Percentiles rank a stretch among this genome's conserved stretches.
phyloP scores from a whole-genome alignment of 1,140 invertebrate genomes.

The Zaprionus africanus region DNA sequence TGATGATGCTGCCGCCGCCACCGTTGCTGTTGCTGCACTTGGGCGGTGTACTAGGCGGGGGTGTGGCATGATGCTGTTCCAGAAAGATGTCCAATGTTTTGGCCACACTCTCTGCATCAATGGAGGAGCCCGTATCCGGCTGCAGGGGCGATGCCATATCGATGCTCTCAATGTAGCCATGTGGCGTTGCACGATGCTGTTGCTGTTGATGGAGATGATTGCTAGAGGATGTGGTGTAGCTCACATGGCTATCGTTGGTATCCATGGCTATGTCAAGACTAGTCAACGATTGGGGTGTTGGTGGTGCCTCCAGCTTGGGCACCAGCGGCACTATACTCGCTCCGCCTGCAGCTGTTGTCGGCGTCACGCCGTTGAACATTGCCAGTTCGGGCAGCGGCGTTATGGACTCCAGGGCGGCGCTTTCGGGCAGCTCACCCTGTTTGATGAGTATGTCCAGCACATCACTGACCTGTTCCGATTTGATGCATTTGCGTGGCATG shows the following conservation, averaged over 20 bases:
- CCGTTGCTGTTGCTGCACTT: slow-evolving; percentile 44
- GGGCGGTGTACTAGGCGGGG: slow-evolving; percentile 61
- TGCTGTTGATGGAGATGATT: slow-evolving; percentile 33
- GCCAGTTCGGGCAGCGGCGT: slow-evolving; percentile 84
- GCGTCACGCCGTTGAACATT: slow-evolving; percentile 51
- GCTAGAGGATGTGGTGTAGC: not conserved
- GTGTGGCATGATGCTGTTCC: slow-evolving; percentile 77
- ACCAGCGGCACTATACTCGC: slow-evolving; percentile 68
- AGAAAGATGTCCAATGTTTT: slow-evolving; percentile 80
- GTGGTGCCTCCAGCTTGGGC: slow-evolving; percentile 62
- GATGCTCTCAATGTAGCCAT: slow-evolving; percentile 73
- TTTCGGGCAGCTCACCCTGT: slow-evolving; percentile 95
- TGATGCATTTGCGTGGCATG: slow-evolving; percentile 86
- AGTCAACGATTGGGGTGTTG: slow-evolving; percentile 54
- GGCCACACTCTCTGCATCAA: slow-evolving; percentile 74
- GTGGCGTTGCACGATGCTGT: slow-evolving; percentile 20
- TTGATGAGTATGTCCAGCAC: slow-evolving; percentile 97
- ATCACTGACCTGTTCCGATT: slow-evolving; percentile 96
- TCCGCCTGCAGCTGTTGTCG: slow-evolving; percentile 57
- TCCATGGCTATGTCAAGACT: slow-evolving; percentile 66
- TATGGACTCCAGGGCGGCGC: slow-evolving; percentile 91
- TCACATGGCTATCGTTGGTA: slow-evolving; percentile 49
- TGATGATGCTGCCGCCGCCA: slow-evolving; percentile 37
- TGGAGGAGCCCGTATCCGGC: slow-evolving; percentile 36
- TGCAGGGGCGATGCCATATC: slow-evolving; percentile 79